Percentiles rank a stretch among this genome's conserved stretches.
phyloP scores from a whole-genome alignment of 2,888 invertebrate species.

The Acrocera orbiculus region DNA sequence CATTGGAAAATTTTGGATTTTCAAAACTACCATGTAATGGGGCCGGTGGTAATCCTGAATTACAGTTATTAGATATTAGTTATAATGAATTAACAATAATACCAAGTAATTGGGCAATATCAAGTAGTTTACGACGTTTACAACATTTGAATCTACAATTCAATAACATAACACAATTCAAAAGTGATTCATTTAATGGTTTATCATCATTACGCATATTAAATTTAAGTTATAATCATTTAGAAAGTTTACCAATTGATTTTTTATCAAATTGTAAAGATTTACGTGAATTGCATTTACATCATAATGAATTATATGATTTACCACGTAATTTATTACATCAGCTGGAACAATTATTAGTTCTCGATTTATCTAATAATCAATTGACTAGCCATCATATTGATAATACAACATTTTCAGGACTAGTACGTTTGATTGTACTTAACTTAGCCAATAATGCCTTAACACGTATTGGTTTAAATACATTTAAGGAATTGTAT shows the following conservation, averaged over 20 bases:
- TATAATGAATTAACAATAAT: constrained; percentile 57
- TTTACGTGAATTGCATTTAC: constrained; percentile 63
- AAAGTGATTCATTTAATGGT: constrained; percentile 60
- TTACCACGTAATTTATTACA: constrained; percentile 70
- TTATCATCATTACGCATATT: constrained; percentile 61
- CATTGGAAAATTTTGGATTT: constrained; percentile 59
- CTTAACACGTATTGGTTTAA: constrained; percentile 64
- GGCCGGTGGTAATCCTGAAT: constrained; percentile 44
- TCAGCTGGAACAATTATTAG: constrained; percentile 63
- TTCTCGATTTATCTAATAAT: constrained; percentile 69
- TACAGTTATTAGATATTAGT: constrained; percentile 64
- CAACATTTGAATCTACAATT: constrained; percentile 64
- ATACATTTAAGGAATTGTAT: constrained; percentile 72
- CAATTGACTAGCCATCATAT: constrained; percentile 70
- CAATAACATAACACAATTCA: constrained; percentile 66
- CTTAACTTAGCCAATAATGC: constrained; percentile 73
- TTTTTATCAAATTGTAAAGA: constrained; percentile 67
- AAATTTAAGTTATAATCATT: constrained; percentile 71
- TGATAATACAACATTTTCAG: constrained; percentile 69
- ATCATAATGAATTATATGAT: constrained; percentile 69
- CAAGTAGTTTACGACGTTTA: constrained; percentile 56
- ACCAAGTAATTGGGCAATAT: constrained; percentile 56
- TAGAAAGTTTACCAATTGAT: constrained; percentile 63
- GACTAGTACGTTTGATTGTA: constrained; percentile 66
- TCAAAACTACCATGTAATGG: constrained; percentile 25